These are phyloP conservation scores for Trachelus tabidus DNA, from an alignment of 2,888 invertebrate genomes.

Conservation along the genomic window DNA sequence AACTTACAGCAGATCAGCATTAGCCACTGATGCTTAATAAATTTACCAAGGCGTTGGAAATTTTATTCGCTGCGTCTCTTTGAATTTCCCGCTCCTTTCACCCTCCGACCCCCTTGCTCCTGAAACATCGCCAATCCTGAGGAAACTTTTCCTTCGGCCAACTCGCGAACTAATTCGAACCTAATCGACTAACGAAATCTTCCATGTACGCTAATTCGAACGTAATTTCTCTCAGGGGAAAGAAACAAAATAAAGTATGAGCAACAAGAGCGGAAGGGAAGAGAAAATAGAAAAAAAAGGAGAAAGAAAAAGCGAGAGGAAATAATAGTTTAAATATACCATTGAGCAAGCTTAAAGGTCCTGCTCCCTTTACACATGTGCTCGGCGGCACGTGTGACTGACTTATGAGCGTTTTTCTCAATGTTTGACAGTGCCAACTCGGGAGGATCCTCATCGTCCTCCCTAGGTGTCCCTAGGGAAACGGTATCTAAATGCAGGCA, in stretches of 20 bases:
- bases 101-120: fast-evolving
- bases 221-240: neutral
- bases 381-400: conserved; percentile 19
- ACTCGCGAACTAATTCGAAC: neutral
- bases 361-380: conserved; percentile 9
- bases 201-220: neutral
- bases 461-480: conserved; percentile 41
- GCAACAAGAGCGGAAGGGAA: neutral
- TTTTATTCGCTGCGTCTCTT: neutral
- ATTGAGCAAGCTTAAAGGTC: neutral
- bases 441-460: conserved; percentile 42
- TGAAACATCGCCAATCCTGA: neutral
- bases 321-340: conserved; percentile 4
- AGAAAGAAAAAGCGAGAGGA: neutral
- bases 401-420: conserved; percentile 50
- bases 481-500: conserved; percentile 56
- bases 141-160: neutral
- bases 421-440: conserved; percentile 48
- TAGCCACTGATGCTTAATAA: neutral
- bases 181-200: neutral
- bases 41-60: neutral
- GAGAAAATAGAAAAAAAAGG: neutral
- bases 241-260: neutral
- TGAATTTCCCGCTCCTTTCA: neutral
- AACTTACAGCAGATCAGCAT: conserved; percentile 23